phyloP scores from a whole-genome alignment of 2,888 invertebrate species.

The Nephrotoma appendiculata region DNA sequence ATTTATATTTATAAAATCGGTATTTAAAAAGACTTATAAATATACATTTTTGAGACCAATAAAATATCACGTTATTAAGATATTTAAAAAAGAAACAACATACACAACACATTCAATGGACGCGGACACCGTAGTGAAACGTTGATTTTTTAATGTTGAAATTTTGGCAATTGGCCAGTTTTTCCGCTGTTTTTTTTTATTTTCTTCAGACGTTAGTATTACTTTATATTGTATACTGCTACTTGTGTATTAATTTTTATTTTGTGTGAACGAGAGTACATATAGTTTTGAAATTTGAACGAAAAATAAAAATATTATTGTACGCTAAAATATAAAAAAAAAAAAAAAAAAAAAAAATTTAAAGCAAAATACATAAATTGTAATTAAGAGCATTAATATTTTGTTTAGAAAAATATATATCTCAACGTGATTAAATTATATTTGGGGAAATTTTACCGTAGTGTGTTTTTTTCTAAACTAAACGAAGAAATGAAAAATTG shows the following conservation, averaged over 20 bases:
- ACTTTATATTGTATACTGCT: background rate
- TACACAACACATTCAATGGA: background rate
- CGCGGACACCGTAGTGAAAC: background rate
- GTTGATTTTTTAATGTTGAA: background rate
- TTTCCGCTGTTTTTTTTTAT: background rate
- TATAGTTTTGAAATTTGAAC: background rate
- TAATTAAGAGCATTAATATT: background rate
- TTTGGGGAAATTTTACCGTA: background rate
- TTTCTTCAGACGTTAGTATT: background rate
- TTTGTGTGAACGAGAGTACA: background rate
- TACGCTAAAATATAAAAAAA: background rate
- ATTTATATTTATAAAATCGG: background rate
- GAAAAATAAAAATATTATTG: background rate
- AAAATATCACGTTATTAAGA: background rate
- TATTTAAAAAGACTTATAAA: background rate
- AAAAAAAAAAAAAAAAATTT: background rate
- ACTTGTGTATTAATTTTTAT: background rate
- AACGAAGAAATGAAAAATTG: background rate
- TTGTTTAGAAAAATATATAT: background rate
- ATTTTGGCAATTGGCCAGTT: background rate
- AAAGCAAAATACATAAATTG: background rate
- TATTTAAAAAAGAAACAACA: background rate
- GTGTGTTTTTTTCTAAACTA: background rate
- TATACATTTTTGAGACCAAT: background rate
- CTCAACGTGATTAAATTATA: background rate